A percentile compares a stretch with the other conserved stretches of the same genome.
Evolutionary conservation across 2,797 vertebrate species (phyloP).

Genomic region (Pelodytes ibericus): DNA sequence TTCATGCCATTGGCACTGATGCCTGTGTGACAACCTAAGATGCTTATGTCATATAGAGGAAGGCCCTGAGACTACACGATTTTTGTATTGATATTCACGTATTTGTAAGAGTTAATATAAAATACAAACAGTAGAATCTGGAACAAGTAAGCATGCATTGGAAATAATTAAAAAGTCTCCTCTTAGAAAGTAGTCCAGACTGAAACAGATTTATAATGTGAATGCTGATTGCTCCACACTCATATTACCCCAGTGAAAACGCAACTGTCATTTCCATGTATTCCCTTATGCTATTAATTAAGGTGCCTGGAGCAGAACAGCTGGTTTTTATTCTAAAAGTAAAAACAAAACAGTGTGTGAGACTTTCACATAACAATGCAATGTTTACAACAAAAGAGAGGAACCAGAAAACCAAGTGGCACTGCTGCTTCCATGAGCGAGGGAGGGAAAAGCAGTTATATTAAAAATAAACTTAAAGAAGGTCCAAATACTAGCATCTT

Average conservation of each 20-base stretch:
- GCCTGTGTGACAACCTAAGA: no score
- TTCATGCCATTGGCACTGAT: no score
- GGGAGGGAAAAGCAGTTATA: constrained; percentile 16
- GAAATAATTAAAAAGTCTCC: background rate
- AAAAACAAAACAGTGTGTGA: constrained; percentile 30
- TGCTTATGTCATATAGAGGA: no score
- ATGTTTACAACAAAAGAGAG: constrained; percentile 39
- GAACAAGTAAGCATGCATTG: no score
- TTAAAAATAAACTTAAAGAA: constrained; percentile 40
- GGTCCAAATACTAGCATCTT: constrained; percentile 21
- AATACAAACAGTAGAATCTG: no score
- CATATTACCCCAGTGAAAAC: background rate
- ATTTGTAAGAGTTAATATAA: no score
- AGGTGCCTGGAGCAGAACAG: constrained; percentile 20
- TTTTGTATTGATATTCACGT: no score
- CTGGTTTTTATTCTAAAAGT: constrained; percentile 34
- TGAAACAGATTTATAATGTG: constrained; percentile 6
- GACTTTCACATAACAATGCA: constrained; percentile 24
- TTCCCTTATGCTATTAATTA: constrained; percentile 38
- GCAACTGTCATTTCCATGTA: constrained; percentile 21
- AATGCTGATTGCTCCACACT: background rate
- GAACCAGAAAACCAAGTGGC: constrained; percentile 25
- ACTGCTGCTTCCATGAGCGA: constrained; percentile 3
- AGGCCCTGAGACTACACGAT: no score
- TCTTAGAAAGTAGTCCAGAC: background rate